Base-by-base conservation (phyloP, 2,797 vertebrate species). In the Morus bassanus region DNA sequence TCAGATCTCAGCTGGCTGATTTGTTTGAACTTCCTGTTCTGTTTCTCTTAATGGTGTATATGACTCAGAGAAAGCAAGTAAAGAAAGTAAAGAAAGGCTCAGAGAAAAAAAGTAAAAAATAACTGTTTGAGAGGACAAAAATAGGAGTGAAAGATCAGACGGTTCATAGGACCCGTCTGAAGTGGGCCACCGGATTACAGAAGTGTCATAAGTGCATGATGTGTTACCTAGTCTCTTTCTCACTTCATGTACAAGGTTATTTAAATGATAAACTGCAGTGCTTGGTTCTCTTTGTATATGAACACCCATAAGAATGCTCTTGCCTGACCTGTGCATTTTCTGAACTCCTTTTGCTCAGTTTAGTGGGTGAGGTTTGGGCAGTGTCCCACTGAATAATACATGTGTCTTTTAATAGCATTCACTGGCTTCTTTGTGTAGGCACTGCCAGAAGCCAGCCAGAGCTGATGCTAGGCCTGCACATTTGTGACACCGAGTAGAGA, bases 361-460 rank as follows among this genome's bases (percentile, higher is more conserved):
- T 54, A 89, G 86, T 60, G 53, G 73, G 81, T 85, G 88, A 95
- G 43, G 50, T 67, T 87, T 79, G 86, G 48, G 31, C 72, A 77
- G 27, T 30, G 68, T 96, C 83, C 70, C 90, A 83, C 88, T 91
- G 90, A 91, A 90, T 95, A 85, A 95, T 94, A 50, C 70, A 75
- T 90, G 63, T 74, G 18, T 87, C 88, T 90, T 91, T 95, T 89
- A 89, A 94, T 94, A 93, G 83, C 86, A 68, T 74, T 88, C 48
- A 59, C 73, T 69, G 68, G 76, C 54, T 92, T 7, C 33, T 75
- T 79, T 78, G 76, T 70, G 95, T 93, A 60, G 93, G 91, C 88
- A 56, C 63, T 87, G 59, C 56, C 53, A 93, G 83, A 85, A 96
- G 70, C 48, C 77, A 88, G 61, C 39, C 33, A 45, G 67, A 51